phyloP scores from a whole-genome alignment of 2,888 invertebrate genomes.

The Drosophila sordidula region DNA sequence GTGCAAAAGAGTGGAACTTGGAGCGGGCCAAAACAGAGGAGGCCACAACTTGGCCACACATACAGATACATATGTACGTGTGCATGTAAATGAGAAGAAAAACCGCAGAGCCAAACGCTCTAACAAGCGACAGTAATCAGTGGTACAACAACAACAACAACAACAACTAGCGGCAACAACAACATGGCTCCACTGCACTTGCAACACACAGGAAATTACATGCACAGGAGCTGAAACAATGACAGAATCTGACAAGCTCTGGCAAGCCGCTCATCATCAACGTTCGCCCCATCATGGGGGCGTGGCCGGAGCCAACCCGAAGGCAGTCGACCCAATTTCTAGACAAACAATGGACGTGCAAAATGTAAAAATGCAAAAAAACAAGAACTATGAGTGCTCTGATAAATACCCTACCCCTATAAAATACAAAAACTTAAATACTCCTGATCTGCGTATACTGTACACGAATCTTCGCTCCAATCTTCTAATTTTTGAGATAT shows the following conservation, averaged over 20 bases:
- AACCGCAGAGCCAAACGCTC: conserved; percentile 75
- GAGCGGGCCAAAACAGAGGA: conserved; percentile 1
- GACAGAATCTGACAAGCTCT: conserved; percentile 54
- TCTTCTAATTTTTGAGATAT: too few species aligned
- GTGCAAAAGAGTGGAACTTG: conserved; percentile 48
- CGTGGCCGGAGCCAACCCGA: conserved; percentile 15
- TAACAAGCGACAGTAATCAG: conserved; percentile 76
- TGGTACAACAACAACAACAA: conserved; percentile 47
- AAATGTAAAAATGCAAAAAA: conserved; percentile 45
- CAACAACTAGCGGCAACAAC: conserved; percentile 26
- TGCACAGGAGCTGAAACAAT: conserved; percentile 70
- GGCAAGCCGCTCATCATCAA: conserved; percentile 54
- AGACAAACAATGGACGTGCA: conserved; percentile 59
- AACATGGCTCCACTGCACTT: conserved; percentile 22
- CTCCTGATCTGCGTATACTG: too few species aligned
- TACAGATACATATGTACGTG: conserved; percentile 7
- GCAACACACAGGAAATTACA: conserved; percentile 65
- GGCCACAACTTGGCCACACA: conserved; percentile 43
- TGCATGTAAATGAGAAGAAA: conserved; percentile 61
- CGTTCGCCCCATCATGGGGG: conserved; percentile 18
- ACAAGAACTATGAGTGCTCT: neutral
- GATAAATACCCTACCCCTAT: too few species aligned
- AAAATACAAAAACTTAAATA: too few species aligned
- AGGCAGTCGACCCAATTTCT: conserved; percentile 70
- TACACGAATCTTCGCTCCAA: too few species aligned